Percentiles rank a stretch among this genome's conserved stretches.
phyloP scores from a whole-genome alignment of 1,140 invertebrate genomes.

The Scylla paramamosain region DNA sequence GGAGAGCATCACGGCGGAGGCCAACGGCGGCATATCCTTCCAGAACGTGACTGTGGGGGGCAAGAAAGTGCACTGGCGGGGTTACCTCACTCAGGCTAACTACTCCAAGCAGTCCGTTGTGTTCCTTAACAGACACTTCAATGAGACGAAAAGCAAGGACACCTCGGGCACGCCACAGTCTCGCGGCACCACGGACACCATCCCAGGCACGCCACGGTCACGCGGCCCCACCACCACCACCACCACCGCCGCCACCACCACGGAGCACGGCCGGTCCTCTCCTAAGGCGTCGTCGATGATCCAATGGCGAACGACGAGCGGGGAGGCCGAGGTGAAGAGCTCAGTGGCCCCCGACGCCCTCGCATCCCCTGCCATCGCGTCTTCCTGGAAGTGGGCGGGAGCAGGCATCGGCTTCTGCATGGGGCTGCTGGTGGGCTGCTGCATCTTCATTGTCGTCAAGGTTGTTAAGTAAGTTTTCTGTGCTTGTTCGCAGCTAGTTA shows the following conservation, averaged over 20 bases:
- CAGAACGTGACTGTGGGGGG: constrained; percentile 63
- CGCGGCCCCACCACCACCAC: too few relatives aligned
- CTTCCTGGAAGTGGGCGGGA: constrained; percentile 67
- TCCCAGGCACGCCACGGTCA: too few relatives aligned
- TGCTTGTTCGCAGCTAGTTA: background rate
- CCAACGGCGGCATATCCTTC: constrained; percentile 54
- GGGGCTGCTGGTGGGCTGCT: constrained; percentile 56
- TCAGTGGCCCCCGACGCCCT: background rate
- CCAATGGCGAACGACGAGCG: background rate
- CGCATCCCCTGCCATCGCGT: background rate
- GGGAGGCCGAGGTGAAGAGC: background rate
- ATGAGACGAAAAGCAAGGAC: background rate
- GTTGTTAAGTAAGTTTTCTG: constrained; percentile 51
- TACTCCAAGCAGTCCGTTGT: constrained; percentile 44
- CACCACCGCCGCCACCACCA: background rate
- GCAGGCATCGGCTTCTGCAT: constrained; percentile 65
- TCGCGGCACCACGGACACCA: background rate
- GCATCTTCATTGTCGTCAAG: constrained; percentile 58
- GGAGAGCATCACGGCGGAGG: constrained; percentile 48
- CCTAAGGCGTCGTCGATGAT: constrained; percentile 34
- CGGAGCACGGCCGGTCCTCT: background rate
- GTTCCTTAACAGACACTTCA: constrained; percentile 37
- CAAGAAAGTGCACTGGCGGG: constrained; percentile 54
- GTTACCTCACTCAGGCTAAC: background rate
- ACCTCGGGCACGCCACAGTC: background rate